These are phyloP conservation scores for Myripristis jacobus DNA, from an alignment of 2,797 vertebrate genomes.

Conservation along the genomic window DNA sequence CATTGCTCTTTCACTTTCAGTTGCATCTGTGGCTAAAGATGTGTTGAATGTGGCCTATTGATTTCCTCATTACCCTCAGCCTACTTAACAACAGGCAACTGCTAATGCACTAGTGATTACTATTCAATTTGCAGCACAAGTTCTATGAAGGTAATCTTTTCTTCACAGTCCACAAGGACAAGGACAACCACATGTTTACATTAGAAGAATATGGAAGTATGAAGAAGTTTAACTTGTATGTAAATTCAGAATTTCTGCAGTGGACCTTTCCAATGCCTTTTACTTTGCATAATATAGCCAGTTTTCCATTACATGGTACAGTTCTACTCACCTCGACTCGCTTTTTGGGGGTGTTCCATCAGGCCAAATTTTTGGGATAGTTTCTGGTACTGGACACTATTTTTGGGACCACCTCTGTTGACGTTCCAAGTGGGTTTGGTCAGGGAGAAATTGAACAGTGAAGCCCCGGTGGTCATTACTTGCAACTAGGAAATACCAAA, in stretches of 20 bases:
- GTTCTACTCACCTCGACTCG: too few relatives aligned
- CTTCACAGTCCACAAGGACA: constrained; percentile 43
- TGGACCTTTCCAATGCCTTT: background rate
- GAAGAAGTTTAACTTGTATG: background rate
- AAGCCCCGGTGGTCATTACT: too few relatives aligned
- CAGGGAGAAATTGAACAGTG: too few relatives aligned
- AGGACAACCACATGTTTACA: constrained; percentile 15
- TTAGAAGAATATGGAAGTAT: background rate
- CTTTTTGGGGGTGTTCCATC: too few relatives aligned
- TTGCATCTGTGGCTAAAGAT: constrained; percentile 52
- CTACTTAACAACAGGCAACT: constrained; percentile 81
- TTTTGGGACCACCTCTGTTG: too few relatives aligned
- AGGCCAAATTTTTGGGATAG: too few relatives aligned
- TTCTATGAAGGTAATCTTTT: constrained; percentile 48
- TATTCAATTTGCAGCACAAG: constrained; percentile 55
- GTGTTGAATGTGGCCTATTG: constrained; percentile 78
- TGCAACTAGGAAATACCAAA: too few relatives aligned
- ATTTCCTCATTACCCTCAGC: constrained; percentile 84
- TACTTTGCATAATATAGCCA: too few relatives aligned
- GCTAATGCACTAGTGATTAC: constrained; percentile 83
- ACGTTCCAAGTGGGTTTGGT: too few relatives aligned
- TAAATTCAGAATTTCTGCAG: background rate
- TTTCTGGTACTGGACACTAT: too few relatives aligned
- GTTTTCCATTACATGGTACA: too few relatives aligned
- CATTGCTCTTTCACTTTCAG: constrained; percentile 11